Conservation (phyloP, 2,797 vertebrate genomes). For the Macrochelys suwanniensis region DNA sequence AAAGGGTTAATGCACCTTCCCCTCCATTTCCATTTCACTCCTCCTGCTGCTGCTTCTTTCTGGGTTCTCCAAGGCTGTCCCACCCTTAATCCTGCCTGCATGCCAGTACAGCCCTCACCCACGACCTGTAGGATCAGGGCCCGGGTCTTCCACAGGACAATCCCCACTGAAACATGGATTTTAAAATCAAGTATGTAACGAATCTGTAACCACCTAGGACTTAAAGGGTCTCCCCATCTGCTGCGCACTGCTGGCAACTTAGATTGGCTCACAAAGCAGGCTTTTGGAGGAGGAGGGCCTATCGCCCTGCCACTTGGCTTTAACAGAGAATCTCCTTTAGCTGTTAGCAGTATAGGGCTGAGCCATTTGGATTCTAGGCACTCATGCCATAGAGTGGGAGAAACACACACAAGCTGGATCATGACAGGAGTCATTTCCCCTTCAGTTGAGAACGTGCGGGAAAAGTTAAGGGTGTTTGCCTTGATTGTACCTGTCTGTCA, state of each 20-base stretch:
- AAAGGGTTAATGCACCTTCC: neutral
- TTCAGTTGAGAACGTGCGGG: neutral
- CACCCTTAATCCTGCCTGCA: neutral
- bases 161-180: neutral
- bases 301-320: neutral
- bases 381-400: neutral
- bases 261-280: neutral
- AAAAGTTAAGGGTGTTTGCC: neutral
- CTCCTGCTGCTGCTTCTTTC: neutral
- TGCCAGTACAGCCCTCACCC: neutral
- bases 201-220: slow-evolving; percentile 22
- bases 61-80: neutral
- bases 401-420: too few species aligned
- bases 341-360: neutral
- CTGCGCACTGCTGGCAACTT: neutral
- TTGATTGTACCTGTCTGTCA: neutral
- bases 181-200: neutral
- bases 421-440: neutral
- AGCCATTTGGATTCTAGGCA: neutral
- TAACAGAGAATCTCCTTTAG: neutral
- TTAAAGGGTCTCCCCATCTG: neutral
- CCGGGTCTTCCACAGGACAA: neutral
- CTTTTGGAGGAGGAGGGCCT: too few species aligned
- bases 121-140: neutral
- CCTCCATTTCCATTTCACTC: neutral